Percentiles rank a stretch among this genome's conserved stretches.
Evolutionary conservation across 2,113 vertebrate species (phyloP).

Genomic region (Mugil cephalus): DNA sequence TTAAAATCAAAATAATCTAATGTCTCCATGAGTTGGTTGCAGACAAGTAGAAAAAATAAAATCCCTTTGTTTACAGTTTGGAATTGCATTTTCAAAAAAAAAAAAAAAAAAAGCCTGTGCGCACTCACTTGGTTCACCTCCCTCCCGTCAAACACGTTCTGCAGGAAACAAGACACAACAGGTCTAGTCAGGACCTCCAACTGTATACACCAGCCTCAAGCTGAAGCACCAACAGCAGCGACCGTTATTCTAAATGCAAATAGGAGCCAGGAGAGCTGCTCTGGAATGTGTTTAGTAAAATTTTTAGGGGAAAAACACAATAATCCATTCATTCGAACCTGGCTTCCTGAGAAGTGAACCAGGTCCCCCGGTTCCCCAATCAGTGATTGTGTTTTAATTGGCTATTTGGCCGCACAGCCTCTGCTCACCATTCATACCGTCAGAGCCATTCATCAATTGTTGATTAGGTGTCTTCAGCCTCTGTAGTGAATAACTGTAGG

Average conservation of each 20-base stretch:
- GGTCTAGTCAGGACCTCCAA: background rate
- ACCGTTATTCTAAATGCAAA: slow-evolving; percentile 58
- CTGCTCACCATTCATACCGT: slow-evolving; percentile 14
- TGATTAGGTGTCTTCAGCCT: slow-evolving; percentile 38
- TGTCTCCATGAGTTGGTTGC: too few species aligned
- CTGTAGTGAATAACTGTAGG: slow-evolving; percentile 1
- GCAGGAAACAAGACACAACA: slow-evolving; percentile 30
- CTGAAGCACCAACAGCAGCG: slow-evolving; percentile 11
- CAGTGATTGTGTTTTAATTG: slow-evolving; percentile 52
- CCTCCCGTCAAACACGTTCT: slow-evolving; percentile 35
- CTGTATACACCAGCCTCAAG: slow-evolving; percentile 20
- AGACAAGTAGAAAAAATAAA: too few species aligned
- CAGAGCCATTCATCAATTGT: slow-evolving; percentile 59
- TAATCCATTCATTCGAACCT: slow-evolving; percentile 19
- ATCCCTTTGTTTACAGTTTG: background rate
- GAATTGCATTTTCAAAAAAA: background rate
- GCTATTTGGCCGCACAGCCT: slow-evolving; percentile 22
- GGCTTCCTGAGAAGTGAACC: slow-evolving; percentile 8
- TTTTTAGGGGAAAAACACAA: slow-evolving; percentile 4
- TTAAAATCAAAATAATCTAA: too few species aligned
- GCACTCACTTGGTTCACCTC: background rate
- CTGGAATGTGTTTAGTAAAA: slow-evolving; percentile 22
- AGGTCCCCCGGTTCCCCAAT: slow-evolving; percentile 30
- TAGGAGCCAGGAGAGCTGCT: slow-evolving; percentile 8
- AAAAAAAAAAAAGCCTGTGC: too few species aligned